Conservation (phyloP, 2,113 vertebrate genomes). For the Ranitomeya variabilis region DNA sequence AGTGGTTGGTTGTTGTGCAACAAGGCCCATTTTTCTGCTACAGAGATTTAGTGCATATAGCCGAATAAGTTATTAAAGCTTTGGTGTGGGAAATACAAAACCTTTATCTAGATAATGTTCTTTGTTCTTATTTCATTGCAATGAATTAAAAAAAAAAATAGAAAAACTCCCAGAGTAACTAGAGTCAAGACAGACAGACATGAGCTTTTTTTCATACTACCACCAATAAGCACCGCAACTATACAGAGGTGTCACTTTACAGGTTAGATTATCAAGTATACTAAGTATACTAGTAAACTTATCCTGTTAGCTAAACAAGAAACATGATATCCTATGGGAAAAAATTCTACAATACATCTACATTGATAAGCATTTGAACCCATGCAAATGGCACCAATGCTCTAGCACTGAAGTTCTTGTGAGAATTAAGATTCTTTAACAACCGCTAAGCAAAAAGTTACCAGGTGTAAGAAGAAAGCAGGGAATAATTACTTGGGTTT, state of each 20-base stretch:
- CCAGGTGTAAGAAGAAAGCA: not conserved
- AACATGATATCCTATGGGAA: conserved; percentile 4
- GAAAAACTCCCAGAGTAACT: conserved; percentile 48
- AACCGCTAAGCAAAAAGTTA: not conserved
- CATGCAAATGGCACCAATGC: not conserved
- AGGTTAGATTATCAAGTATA: not conserved
- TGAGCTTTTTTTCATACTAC: not conserved
- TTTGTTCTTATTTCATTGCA: conserved; percentile 2
- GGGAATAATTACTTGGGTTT: not conserved
- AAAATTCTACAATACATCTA: not conserved
- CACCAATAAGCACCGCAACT: conserved; percentile 18
- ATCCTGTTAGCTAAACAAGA: not conserved
- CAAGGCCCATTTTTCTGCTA: not conserved
- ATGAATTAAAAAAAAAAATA: conserved; percentile 11
- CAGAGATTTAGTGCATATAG: not conserved
- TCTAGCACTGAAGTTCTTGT: conserved; percentile 68
- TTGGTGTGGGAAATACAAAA: not conserved
- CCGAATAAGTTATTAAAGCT: not conserved
- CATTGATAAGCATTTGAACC: not conserved
- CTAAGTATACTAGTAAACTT: conserved; percentile 29
- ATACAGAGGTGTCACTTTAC: conserved; percentile 36
- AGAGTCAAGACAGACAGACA: conserved; percentile 37
- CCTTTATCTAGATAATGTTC: not conserved
- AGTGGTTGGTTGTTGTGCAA: not conserved
- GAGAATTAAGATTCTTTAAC: conserved; percentile 63